These are phyloP conservation scores for Endomychus coccineus DNA, from an alignment of 2,888 invertebrate genomes.

Conservation along the genomic window DNA sequence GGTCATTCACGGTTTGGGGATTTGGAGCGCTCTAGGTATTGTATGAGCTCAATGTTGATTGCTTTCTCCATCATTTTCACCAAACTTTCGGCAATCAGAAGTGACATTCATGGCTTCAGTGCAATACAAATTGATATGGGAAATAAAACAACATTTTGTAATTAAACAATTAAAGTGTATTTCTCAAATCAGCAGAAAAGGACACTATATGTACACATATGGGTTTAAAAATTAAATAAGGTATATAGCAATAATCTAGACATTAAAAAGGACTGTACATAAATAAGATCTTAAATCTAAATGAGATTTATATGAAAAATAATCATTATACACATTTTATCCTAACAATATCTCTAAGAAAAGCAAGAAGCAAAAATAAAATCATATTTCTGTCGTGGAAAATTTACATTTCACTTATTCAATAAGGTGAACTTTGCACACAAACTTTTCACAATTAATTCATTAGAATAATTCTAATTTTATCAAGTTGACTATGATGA, in stretches of 20 bases:
- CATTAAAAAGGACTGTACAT: slow-evolving; percentile 34
- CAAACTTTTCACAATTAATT: no score
- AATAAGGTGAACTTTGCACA: no score
- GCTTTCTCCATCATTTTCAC: no score
- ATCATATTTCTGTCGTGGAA: slow-evolving; percentile 7
- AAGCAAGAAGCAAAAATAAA: slow-evolving; percentile 26
- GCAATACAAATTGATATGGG: no score
- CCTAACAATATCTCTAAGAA: slow-evolving; percentile 27
- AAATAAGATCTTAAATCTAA: slow-evolving; percentile 29
- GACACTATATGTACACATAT: slow-evolving; percentile 31
- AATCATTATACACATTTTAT: slow-evolving; percentile 36
- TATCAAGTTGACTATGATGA: no score
- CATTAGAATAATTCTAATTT: no score
- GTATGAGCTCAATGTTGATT: no score
- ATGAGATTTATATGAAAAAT: slow-evolving; percentile 35
- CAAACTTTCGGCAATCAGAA: no score
- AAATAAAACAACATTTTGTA: not conserved
- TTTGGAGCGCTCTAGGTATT: no score
- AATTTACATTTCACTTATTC: not conserved
- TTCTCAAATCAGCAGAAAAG: slow-evolving; percentile 33
- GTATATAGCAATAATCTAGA: slow-evolving; percentile 22
- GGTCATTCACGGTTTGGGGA: no score
- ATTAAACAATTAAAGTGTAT: slow-evolving; percentile 33
- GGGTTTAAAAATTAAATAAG: slow-evolving; percentile 30
- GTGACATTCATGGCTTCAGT: no score